phyloP scores from a whole-genome alignment of 2,113 vertebrate species.

The Hipposideros armiger region DNA sequence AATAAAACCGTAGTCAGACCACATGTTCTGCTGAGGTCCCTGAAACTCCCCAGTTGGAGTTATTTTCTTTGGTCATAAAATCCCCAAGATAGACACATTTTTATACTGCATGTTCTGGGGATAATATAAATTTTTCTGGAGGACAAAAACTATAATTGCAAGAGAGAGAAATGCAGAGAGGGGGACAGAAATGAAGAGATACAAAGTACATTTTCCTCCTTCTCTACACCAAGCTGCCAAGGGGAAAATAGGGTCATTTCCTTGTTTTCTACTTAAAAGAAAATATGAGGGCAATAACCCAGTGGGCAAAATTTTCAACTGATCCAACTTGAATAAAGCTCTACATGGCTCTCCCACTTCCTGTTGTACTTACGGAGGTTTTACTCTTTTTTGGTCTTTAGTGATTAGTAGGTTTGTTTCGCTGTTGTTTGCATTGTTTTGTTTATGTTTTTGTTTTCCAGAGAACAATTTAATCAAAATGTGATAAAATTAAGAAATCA shows the following conservation, averaged over 20 bases:
- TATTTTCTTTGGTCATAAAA: background rate
- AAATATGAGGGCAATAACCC: background rate
- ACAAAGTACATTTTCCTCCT: background rate
- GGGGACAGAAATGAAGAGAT: background rate
- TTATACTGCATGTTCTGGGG: background rate
- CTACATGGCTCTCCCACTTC: background rate
- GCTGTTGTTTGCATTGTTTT: background rate
- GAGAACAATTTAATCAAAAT: conserved; percentile 41
- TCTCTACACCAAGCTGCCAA: background rate
- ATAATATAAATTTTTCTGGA: background rate
- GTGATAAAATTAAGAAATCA: background rate
- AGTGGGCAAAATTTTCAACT: background rate
- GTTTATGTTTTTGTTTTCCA: background rate
- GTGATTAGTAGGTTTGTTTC: background rate
- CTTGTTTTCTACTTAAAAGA: background rate
- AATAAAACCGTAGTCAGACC: background rate
- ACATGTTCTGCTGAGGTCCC: background rate
- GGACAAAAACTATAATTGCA: background rate
- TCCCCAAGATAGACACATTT: background rate
- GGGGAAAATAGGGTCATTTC: background rate
- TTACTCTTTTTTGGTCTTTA: background rate
- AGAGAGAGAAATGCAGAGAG: background rate
- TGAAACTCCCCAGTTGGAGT: background rate
- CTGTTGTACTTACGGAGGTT: background rate
- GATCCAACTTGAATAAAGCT: background rate